Conservation (phyloP, 2,113 vertebrate genomes). For the Rhombomys opimus region DNA sequence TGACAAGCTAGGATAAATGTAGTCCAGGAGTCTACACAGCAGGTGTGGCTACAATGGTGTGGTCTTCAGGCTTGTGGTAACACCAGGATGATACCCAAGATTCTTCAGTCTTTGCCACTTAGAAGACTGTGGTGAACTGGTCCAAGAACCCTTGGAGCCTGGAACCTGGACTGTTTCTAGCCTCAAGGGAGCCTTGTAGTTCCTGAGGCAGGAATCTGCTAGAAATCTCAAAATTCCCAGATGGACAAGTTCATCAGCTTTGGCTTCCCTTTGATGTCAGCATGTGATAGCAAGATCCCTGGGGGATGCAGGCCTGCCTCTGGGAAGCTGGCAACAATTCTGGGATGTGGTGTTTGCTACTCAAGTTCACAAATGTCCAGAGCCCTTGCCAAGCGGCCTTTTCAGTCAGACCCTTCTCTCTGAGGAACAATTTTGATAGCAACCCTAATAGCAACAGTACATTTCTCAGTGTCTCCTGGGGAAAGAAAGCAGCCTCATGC, state of each 20-base stretch:
- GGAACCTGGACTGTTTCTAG: background rate
- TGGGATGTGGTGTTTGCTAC: background rate
- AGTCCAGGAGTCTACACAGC: background rate
- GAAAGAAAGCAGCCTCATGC: background rate
- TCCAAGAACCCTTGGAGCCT: background rate
- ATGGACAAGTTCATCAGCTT: background rate
- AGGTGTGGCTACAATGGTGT: background rate
- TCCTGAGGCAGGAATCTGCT: background rate
- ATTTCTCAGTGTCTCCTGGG: slow-evolving; percentile 14
- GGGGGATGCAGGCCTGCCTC: background rate
- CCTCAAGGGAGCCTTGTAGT: background rate
- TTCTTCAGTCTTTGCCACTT: slow-evolving; percentile 6
- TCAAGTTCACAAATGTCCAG: slow-evolving; percentile 13
- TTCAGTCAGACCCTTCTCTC: background rate
- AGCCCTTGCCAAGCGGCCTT: background rate
- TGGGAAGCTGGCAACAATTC: background rate
- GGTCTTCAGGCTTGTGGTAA: background rate
- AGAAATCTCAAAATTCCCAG: background rate
- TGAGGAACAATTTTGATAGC: background rate
- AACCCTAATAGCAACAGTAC: background rate
- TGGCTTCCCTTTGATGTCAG: background rate
- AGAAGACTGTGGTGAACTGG: background rate
- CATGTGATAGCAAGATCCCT: background rate
- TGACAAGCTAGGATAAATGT: background rate
- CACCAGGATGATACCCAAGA: background rate